A percentile compares a stretch with the other conserved stretches of the same genome.
These are phyloP conservation scores for Hippoglossus stenolepis DNA, from an alignment of 2,113 vertebrate species.

Conservation along the genomic window DNA sequence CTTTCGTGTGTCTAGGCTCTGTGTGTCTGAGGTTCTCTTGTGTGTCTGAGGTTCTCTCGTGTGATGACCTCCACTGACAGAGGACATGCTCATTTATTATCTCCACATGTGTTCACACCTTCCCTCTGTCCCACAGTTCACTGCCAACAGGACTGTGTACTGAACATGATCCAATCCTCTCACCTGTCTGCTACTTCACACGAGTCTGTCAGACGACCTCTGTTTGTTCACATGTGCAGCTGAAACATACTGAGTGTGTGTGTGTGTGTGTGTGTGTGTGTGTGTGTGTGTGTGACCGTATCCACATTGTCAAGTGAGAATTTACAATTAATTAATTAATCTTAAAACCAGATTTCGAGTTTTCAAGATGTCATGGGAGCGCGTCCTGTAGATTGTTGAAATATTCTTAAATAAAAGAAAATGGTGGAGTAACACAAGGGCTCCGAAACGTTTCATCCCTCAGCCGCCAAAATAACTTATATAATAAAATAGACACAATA, in stretches of 20 bases:
- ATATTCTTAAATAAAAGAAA: no score
- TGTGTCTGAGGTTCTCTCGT: background rate
- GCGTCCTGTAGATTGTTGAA: no score
- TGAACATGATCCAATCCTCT: constrained; percentile 36
- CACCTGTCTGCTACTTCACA: constrained; percentile 58
- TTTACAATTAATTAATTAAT: no score
- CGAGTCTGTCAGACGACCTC: constrained; percentile 22
- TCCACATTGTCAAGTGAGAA: no score
- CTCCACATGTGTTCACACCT: constrained; percentile 56
- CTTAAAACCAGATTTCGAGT: no score
- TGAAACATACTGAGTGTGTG: constrained; percentile 24
- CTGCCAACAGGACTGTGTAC: constrained; percentile 3
- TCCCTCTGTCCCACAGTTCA: background rate
- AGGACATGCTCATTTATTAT: constrained; percentile 50
- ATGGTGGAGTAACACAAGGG: no score
- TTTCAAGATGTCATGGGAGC: no score
- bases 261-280: background rate
- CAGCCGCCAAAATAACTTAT: no score
- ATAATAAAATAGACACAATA: no score
- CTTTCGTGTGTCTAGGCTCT: background rate
- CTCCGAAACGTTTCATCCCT: no score
- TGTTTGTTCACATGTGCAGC: constrained; percentile 39
- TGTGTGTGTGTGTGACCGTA: background rate
- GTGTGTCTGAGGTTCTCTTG: no score
- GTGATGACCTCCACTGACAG: constrained; percentile 29